Evolutionary conservation across 2,888 invertebrate genomes (phyloP).

Genomic region (Chydorus sphaericus): DNA sequence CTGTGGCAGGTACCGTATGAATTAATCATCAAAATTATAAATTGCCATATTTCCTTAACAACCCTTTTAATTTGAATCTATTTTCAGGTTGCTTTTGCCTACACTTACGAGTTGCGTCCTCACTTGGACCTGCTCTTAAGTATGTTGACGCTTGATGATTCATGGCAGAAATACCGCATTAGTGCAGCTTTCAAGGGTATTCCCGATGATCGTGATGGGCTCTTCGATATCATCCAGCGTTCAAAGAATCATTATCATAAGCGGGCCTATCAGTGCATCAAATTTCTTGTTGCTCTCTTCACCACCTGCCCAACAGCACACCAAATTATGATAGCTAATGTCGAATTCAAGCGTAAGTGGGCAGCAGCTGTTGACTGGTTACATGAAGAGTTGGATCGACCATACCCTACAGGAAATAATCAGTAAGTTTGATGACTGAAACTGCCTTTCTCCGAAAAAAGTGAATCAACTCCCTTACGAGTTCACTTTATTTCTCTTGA

Average conservation of each 20-base stretch:
- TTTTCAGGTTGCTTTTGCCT: constrained; percentile 60
- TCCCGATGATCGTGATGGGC: constrained; percentile 73
- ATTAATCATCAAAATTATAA: not conserved
- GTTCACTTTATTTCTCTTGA: no score
- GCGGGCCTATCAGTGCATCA: constrained; percentile 91
- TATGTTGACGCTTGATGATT: constrained; percentile 79
- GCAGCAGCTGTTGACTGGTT: constrained; percentile 81
- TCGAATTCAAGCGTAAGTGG: constrained; percentile 74
- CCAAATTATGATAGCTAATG: constrained; percentile 58
- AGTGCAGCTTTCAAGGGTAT: constrained; percentile 84
- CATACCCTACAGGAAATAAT: constrained; percentile 34
- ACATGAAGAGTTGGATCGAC: constrained; percentile 75
- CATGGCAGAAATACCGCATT: constrained; percentile 89
- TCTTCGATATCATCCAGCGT: constrained; percentile 81
- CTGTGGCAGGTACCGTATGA: constrained; percentile 44
- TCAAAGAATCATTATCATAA: constrained; percentile 92
- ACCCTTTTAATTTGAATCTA: not conserved
- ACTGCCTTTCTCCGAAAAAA: no score
- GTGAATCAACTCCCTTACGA: no score
- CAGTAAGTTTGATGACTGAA: constrained; percentile 1
- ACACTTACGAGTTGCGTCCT: constrained; percentile 84
- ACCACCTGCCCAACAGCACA: constrained; percentile 66
- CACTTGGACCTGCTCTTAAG: constrained; percentile 78
- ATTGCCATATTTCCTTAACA: not conserved
- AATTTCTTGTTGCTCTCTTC: constrained; percentile 83